Conservation (phyloP, 2,888 invertebrate genomes). For the Baronia brevicornis region DNA sequence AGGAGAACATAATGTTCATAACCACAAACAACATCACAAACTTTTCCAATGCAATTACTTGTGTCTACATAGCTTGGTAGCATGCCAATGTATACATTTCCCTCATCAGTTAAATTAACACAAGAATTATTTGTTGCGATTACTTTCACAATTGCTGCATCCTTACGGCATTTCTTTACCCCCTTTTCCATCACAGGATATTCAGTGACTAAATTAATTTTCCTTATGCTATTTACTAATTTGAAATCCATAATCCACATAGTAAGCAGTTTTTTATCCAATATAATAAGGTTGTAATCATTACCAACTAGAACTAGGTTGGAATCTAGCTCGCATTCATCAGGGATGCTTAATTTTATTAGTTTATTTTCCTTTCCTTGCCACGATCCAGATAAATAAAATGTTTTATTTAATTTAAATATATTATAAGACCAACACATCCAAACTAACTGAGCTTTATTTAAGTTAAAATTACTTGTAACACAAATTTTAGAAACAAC, state of each 20-base stretch:
- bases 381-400: conserved; percentile 49
- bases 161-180: conserved; percentile 29
- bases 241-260: conserved; percentile 43
- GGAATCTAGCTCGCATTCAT: conserved; percentile 23
- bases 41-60: conserved; percentile 61
- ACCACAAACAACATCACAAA: conserved; percentile 82
- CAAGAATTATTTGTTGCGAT: conserved; percentile 34
- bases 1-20: conserved; percentile 87
- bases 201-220: conserved; percentile 33
- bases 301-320: conserved; percentile 42
- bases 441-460: conserved; percentile 28
- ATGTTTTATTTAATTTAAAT: conserved; percentile 30
- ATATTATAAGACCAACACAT: conserved; percentile 63
- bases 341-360: conserved; percentile 34
- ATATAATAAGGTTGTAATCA: conserved; percentile 40
- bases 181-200: conserved; percentile 24
- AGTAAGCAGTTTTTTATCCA: conserved; percentile 28
- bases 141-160: conserved; percentile 35
- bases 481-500: conserved; percentile 18
- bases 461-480: conserved; percentile 21
- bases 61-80: conserved; percentile 78
- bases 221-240: conserved; percentile 28
- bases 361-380: conserved; percentile 34
- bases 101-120: conserved; percentile 40
- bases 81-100: conserved; percentile 69